Percentiles rank a stretch among this genome's conserved stretches.
Conservation (phyloP, 2,888 invertebrate genomes). For the Hoplodrina blanda region DNA sequence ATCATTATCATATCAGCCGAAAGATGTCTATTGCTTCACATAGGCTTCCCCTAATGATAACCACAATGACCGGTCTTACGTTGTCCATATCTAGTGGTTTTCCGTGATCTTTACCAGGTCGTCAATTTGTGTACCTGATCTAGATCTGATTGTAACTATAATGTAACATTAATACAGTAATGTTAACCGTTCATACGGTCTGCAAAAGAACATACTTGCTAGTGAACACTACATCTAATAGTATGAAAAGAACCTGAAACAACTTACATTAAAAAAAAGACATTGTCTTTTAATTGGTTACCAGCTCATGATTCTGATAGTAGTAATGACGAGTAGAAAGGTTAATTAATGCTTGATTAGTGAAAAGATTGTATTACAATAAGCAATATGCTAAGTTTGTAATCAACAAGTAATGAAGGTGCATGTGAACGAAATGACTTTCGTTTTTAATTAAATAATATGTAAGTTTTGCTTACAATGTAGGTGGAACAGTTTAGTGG, state of each 20-base stretch:
- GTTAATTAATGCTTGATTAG: constrained; percentile 10
- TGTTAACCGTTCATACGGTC: too few species aligned
- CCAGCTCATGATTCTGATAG: background rate
- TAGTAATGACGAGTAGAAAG: background rate
- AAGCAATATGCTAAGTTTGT: background rate
- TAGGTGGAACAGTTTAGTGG: background rate
- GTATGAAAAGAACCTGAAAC: background rate
- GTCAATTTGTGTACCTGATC: too few species aligned
- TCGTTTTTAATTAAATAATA: background rate
- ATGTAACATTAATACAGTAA: too few species aligned
- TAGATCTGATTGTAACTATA: too few species aligned
- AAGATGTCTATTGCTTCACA: too few species aligned
- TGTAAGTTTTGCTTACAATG: background rate
- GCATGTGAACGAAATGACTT: background rate
- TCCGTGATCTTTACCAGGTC: too few species aligned
- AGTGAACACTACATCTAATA: background rate
- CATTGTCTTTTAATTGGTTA: constrained; percentile 8
- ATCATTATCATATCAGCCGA: too few species aligned
- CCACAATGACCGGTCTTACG: too few species aligned
- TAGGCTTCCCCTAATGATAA: too few species aligned
- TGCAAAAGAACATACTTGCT: too few species aligned
- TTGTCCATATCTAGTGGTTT: too few species aligned
- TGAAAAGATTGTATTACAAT: background rate
- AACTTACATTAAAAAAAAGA: background rate
- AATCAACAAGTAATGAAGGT: background rate